These are phyloP conservation scores for Tachina grossa DNA, from an alignment of 2,888 invertebrate genomes.

Conservation along the genomic window DNA sequence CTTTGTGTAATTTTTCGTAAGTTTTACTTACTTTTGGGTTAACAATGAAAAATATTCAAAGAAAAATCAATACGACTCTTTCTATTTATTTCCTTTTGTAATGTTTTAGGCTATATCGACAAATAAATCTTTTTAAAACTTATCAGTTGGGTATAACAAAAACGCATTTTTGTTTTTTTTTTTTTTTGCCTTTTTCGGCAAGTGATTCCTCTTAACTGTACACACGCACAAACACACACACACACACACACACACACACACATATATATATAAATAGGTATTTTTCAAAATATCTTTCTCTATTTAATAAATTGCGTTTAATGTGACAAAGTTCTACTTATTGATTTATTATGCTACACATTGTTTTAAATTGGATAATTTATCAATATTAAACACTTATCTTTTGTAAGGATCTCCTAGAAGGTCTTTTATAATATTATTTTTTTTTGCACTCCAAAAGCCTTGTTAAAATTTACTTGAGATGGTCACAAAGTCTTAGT, in stretches of 20 bases:
- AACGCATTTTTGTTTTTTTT: no score
- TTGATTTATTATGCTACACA: conserved; percentile 17
- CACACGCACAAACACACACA: neutral
- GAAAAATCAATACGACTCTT: no score
- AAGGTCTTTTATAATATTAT: neutral
- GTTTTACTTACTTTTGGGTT: no score
- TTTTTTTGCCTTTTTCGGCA: no score
- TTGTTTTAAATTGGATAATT: conserved; percentile 50
- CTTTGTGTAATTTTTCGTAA: no score
- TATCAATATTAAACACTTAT: conserved; percentile 29
- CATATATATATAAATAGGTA: no score
- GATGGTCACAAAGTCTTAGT: neutral
- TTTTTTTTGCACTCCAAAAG: neutral
- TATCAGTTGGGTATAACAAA: no score
- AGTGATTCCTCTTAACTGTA: neutral
- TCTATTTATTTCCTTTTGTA: no score
- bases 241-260: neutral
- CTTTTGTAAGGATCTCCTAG: conserved; percentile 1
- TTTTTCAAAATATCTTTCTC: neutral
- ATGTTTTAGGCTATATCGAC: no score
- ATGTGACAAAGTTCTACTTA: conserved; percentile 13
- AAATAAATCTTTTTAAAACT: no score
- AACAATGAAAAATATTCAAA: no score
- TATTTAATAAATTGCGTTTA: conserved; percentile 7
- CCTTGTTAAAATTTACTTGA: neutral